Conservation (phyloP, 2,888 invertebrate genomes). For the Noctua pronuba region DNA sequence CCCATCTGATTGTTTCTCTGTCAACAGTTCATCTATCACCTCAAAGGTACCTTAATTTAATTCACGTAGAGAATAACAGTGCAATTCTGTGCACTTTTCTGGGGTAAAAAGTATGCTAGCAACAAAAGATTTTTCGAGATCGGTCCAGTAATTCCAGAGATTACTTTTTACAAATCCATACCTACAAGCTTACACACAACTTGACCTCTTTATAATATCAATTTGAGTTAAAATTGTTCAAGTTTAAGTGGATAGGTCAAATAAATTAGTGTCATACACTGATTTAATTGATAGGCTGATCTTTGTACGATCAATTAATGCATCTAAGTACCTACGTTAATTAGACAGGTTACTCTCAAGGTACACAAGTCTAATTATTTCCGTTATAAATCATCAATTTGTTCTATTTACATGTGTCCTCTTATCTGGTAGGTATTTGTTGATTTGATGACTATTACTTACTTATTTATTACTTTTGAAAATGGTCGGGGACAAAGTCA, state of each 20-base stretch:
- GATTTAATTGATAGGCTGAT: constrained; percentile 7
- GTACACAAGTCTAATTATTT: not conserved
- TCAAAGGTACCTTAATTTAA: not conserved
- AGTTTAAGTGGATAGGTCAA: constrained; percentile 10
- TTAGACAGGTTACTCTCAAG: not conserved
- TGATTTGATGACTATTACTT: not conserved
- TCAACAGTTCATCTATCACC: not conserved
- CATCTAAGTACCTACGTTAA: not conserved
- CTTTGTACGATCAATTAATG: constrained; percentile 1
- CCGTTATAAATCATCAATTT: not conserved
- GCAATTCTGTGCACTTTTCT: not conserved
- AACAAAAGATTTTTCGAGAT: not conserved
- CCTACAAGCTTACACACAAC: not conserved
- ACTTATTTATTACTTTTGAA: not conserved
- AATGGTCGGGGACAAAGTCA: not conserved
- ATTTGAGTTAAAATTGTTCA: constrained; percentile 1
- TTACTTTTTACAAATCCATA: not conserved
- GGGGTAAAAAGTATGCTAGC: not conserved
- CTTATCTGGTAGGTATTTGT: not conserved
- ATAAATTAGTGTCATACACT: constrained; percentile 18
- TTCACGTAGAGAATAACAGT: not conserved
- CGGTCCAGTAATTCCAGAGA: not conserved
- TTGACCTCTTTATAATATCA: not conserved
- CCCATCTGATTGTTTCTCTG: not conserved
- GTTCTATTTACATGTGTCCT: not conserved